Evolutionary conservation across 1,140 invertebrate species (phyloP), one percentile per base, ranked within the genome.

Genomic region (Macrostomum lignano): DNA sequence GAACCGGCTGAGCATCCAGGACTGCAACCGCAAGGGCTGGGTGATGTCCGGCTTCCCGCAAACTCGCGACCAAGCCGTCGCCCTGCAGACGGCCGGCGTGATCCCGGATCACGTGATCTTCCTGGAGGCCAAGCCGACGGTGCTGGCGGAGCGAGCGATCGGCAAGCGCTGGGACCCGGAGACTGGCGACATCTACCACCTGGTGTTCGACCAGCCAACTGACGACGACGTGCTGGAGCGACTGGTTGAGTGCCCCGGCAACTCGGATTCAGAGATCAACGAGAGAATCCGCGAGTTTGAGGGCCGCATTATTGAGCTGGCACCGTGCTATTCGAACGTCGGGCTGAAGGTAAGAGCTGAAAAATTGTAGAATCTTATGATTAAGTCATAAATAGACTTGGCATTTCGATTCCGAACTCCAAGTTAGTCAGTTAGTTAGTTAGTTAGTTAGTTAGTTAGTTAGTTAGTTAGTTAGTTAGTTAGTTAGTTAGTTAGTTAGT

Each of bases 151-250:
- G 33, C 47, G 55, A 45, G 51, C 54, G 21, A 43, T 45, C 17
- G 54, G 54, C 6, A 56, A 54, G 38, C 42, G 54, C 33, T 40
- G 54, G 21, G 54, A 57, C 40, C 48, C 47, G 10, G 44, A 45
- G 42, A 56, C 47, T 31, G 50, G 49, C 44, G 55, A 57, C 25
- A 46, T 58, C 15, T 58, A 49, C 37, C 55, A 58, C 39, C 51
- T 43, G 25, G 56, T 51, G 4, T 58, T 57, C 45, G 51, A 58
- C 38, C 48, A 43, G 44, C 53, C 55, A 4, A 35, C 33, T 7
- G 46, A 44, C 28, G 14, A 33, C 0, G 48, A 50, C 10, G 38
- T 57, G 11, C 44, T 47, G 38, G 37, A 33, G 11, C 42, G 52
- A 3, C 37, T 57, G 32, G 43, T 48, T 22, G 44, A 48, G 31